These are phyloP conservation scores for Rhingia campestris DNA, from an alignment of 2,888 invertebrate species.

Conservation along the genomic window DNA sequence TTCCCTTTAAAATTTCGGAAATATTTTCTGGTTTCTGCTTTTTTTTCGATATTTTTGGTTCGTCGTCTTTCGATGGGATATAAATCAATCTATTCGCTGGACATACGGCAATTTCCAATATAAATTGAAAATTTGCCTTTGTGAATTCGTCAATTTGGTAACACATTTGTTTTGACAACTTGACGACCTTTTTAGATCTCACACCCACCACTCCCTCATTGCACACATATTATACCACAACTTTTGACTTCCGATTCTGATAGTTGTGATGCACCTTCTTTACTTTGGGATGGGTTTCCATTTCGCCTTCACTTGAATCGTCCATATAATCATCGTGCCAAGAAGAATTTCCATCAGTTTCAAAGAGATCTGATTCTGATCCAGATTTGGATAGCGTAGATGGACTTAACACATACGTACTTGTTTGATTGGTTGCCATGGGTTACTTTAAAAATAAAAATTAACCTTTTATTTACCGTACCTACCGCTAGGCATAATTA, in stretches of 20 bases:
- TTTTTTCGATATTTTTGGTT: slow-evolving; percentile 2
- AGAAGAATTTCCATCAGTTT: slow-evolving; percentile 11
- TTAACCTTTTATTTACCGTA: not conserved
- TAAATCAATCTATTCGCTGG: slow-evolving; percentile 17
- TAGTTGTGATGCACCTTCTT: not conserved
- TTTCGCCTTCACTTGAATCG: slow-evolving; percentile 5
- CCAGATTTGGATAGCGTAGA: slow-evolving; percentile 9
- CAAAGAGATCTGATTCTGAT: slow-evolving; percentile 15
- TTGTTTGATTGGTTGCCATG: slow-evolving; percentile 16
- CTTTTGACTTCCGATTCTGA: slow-evolving; percentile 1
- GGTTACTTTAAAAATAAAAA: slow-evolving; percentile 18
- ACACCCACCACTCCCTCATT: not conserved
- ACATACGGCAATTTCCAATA: slow-evolving; percentile 7
- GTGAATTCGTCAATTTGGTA: not conserved
- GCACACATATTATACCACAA: not conserved
- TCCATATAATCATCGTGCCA: slow-evolving; percentile 17
- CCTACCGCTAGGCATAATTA: no score
- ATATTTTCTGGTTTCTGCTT: slow-evolving; percentile 9
- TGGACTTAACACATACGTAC: not conserved
- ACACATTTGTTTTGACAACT: slow-evolving; percentile 10
- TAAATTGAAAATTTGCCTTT: slow-evolving; percentile 19
- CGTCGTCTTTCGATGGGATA: slow-evolving; percentile 15
- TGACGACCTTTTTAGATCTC: not conserved
- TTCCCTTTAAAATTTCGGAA: slow-evolving; percentile 1
- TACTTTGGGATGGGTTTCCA: not conserved